Conservation (phyloP, 2,888 invertebrate species). For the Gryllus longicercus region DNA sequence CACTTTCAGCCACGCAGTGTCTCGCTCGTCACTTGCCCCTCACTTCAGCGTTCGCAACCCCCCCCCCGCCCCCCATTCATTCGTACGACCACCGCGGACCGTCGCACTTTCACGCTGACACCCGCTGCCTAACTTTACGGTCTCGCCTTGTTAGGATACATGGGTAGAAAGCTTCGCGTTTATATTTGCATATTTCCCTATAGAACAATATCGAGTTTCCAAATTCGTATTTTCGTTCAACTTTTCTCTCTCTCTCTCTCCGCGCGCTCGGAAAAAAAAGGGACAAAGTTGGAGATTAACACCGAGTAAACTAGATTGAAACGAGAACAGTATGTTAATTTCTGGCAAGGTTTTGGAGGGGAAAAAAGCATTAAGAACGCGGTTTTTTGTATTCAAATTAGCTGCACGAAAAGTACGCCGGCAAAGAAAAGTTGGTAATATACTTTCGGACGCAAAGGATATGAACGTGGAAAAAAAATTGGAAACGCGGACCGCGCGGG, state of each 20-base stretch:
- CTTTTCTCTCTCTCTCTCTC: neutral
- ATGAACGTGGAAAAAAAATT: neutral
- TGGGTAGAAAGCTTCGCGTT: neutral
- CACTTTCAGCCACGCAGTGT: too few relatives aligned
- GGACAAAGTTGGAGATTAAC: constrained; percentile 17
- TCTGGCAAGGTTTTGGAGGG: constrained; percentile 6
- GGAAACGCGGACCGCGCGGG: neutral
- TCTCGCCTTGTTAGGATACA: neutral
- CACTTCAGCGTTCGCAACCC: too few relatives aligned
- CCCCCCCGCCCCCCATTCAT: too few relatives aligned
- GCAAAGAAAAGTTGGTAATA: constrained; percentile 1
- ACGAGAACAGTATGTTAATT: constrained; percentile 10
- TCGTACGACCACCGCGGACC: too few relatives aligned
- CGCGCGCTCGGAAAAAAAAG: neutral
- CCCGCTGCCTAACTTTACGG: neutral
- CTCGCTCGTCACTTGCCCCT: too few relatives aligned
- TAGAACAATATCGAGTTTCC: constrained; percentile 7
- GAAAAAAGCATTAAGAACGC: constrained; percentile 12
- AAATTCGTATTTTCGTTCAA: constrained; percentile 6
- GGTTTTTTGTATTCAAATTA: constrained; percentile 11
- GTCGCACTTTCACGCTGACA: neutral
- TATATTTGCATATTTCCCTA: constrained; percentile 11
- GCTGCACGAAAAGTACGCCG: neutral
- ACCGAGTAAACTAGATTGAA: constrained; percentile 6
- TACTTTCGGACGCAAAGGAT: constrained; percentile 6